Evolutionary conservation across 2,113 vertebrate genomes (phyloP), one percentile per base, ranked within the genome.

Genomic region (Muntiacus muntjak): DNA sequence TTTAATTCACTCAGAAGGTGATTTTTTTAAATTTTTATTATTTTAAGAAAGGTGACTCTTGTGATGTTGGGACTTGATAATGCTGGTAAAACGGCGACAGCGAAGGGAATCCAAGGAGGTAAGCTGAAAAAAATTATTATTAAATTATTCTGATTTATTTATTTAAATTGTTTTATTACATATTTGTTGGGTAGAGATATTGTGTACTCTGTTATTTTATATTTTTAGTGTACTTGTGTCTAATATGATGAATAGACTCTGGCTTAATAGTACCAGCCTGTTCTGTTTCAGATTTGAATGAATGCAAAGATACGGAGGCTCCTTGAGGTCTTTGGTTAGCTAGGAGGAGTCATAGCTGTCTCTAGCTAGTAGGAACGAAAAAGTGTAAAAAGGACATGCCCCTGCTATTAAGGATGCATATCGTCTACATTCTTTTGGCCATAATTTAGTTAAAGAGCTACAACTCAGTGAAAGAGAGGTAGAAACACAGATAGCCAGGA

Each of bases 31-130:
- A 91, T 90, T 90, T 79, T 90, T 98, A 60, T 96, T 97, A 57
- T 98, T 98, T 98, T 98, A 98, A 99, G 99, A 98, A 99, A 99
- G 97, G 99, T 99, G 98, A 99, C 99, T 40, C 98, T 99, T 97
- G 99, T 99, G 97, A 99, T 99, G 99, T 99, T 99, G 92, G 99
- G 99, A 94, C 99, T 99, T 97, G 99, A 99, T 99, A 99, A 99
- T 92, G 99, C 99, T 97, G 99, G 99, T 19, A 99, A 99, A 99
- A 99, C 99, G 0, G 99, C 99, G 86, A 99, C 99, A 33, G 99
- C 99, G 33, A 99, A 99, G 98, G 99, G 99, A 96, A 99, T 99
- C 98, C 99, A 99, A 98, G 99, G 99, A 99, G 99, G 99, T 99
- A 94, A 98, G 99, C 54, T 85, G 30, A 76, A 50, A 40, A 55